A percentile compares a stretch with the other conserved stretches of the same genome.
phyloP scores from a whole-genome alignment of 2,797 vertebrate genomes.

The Pristis pectinata region DNA sequence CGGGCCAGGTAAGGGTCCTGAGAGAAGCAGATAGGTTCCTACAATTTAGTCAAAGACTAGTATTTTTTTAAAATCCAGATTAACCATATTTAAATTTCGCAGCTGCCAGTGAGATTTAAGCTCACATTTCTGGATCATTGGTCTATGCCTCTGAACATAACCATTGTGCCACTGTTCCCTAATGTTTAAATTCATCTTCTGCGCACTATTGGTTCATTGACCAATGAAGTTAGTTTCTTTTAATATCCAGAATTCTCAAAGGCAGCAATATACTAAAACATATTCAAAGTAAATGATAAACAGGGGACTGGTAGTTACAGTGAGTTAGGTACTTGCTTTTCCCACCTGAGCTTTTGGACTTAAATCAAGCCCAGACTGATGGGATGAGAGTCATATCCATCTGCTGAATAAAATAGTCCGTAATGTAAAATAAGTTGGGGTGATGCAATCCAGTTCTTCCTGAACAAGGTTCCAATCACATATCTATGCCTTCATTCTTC shows the following conservation, averaged over 20 bases:
- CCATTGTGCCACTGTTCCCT: too few relatives aligned
- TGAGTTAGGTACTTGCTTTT: not conserved
- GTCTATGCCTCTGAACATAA: too few relatives aligned
- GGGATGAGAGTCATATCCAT: not conserved
- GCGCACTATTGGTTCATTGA: not conserved
- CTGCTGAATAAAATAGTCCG: not conserved
- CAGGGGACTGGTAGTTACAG: not conserved
- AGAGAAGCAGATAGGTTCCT: too few relatives aligned
- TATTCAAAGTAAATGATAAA: not conserved
- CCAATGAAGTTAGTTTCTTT: not conserved
- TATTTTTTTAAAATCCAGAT: too few relatives aligned
- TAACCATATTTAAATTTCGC: too few relatives aligned
- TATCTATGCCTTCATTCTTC: not conserved
- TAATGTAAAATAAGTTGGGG: not conserved
- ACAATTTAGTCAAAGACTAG: too few relatives aligned
- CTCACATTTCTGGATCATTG: too few relatives aligned
- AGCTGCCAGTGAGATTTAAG: too few relatives aligned
- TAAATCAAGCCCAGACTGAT: not conserved
- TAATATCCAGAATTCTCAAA: not conserved
- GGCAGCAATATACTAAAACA: too few relatives aligned
- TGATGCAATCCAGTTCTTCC: not conserved
- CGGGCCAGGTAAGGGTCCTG: too few relatives aligned
- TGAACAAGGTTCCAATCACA: not conserved
- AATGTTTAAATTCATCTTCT: not conserved
- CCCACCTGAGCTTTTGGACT: not conserved